Percentiles rank a stretch among this genome's conserved stretches.
phyloP scores from a whole-genome alignment of 2,888 invertebrate genomes.

The Microplitis deprimator region DNA sequence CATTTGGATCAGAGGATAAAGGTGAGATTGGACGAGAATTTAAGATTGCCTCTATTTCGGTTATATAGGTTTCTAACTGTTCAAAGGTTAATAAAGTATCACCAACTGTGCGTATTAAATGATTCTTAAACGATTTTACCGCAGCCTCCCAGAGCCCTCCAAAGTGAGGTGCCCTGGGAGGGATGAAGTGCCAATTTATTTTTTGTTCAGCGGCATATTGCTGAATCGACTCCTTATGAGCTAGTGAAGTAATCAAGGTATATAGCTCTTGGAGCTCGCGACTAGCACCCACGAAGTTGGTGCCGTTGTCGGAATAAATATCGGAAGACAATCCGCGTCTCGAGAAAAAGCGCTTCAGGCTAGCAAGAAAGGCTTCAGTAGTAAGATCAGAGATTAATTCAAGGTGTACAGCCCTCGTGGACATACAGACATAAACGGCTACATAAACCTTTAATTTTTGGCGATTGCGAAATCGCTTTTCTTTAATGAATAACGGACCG shows the following conservation, averaged over 20 bases:
- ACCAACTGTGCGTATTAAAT: too few species aligned
- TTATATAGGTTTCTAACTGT: conserved; percentile 29
- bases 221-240: not conserved
- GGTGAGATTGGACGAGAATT: conserved; percentile 45
- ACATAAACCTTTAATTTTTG: conserved; percentile 42
- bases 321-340: conserved; percentile 28
- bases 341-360: conserved; percentile 45
- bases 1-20: conserved; percentile 47
- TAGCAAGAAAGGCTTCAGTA: conserved; percentile 47
- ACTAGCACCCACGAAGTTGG: conserved; percentile 48
- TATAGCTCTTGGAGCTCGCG: conserved; percentile 42
- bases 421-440: conserved; percentile 43
- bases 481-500: conserved; percentile 43
- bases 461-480: conserved; percentile 39
- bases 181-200: conserved; percentile 38
- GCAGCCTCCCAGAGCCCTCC: too few species aligned
- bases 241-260: not conserved
- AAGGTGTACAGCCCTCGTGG: conserved; percentile 43
- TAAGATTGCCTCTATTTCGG: conserved; percentile 35
- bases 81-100: conserved; percentile 33
- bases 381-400: conserved; percentile 47
- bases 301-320: conserved; percentile 48
- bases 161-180: conserved; percentile 11
- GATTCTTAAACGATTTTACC: too few species aligned
- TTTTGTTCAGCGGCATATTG: too few species aligned